Conservation (phyloP, 2,113 vertebrate genomes). For the Colius striatus region DNA sequence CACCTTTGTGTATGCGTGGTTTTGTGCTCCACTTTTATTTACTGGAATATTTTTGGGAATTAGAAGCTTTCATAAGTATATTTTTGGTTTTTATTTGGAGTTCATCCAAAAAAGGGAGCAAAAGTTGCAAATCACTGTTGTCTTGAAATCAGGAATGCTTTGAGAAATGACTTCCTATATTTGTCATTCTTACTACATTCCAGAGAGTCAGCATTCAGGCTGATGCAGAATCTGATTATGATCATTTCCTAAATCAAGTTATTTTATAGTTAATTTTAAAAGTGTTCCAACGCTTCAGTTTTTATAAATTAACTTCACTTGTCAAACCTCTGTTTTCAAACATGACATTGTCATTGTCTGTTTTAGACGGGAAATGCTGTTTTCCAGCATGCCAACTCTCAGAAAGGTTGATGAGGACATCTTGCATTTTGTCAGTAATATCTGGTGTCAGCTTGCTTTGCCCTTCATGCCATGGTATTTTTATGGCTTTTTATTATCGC, state of each 20-base stretch:
- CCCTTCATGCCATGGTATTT: accelerated
- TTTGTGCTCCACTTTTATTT: not conserved
- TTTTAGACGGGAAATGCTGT: not conserved
- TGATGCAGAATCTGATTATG: not conserved
- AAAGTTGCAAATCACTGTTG: not conserved
- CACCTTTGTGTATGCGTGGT: not conserved
- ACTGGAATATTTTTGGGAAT: not conserved
- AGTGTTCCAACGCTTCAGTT: not conserved
- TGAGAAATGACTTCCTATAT: not conserved
- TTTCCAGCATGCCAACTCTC: not conserved
- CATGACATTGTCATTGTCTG: not conserved
- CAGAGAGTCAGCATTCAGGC: not conserved
- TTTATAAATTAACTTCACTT: not conserved
- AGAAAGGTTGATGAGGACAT: not conserved
- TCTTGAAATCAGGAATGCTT: not conserved
- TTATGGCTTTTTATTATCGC: not conserved
- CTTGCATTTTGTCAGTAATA: not conserved
- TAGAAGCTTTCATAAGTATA: not conserved
- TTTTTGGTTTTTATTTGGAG: not conserved
- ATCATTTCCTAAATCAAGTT: not conserved
- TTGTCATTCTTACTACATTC: not conserved
- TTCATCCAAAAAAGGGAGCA: not conserved
- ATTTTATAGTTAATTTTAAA: not conserved
- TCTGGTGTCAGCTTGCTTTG: not conserved
- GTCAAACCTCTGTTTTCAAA: not conserved